These are phyloP conservation scores for Clavelina lepadiformis DNA, from an alignment of 23 tunicate species.

Conservation along the genomic window DNA sequence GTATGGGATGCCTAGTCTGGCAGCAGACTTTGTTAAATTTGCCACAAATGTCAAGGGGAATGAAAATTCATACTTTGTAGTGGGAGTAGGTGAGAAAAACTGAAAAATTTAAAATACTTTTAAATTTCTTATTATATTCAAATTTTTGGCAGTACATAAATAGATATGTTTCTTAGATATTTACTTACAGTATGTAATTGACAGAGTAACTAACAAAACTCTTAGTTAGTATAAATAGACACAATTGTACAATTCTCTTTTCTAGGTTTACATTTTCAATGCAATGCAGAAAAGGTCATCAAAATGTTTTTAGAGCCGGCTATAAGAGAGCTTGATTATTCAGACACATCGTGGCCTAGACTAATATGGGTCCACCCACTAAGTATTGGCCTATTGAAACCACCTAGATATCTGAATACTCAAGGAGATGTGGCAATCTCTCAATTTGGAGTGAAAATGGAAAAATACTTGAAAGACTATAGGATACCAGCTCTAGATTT, in stretches of 20 bases:
- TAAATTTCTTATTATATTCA: too few relatives aligned
- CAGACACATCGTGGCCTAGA: constrained; percentile 26
- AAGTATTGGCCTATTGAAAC: constrained; percentile 46
- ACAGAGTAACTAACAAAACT: too few relatives aligned
- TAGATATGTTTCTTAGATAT: too few relatives aligned
- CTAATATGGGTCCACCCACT: constrained; percentile 44
- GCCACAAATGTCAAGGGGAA: constrained; percentile 12
- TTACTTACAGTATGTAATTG: too few relatives aligned
- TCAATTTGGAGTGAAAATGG: neutral
- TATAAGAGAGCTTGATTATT: neutral
- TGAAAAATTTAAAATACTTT: too few relatives aligned
- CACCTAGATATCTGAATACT: constrained; percentile 19
- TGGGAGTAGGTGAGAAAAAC: constrained; percentile 41
- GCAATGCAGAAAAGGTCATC: constrained; percentile 6
- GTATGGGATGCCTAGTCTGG: constrained; percentile 10
- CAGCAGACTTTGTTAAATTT: constrained; percentile 14
- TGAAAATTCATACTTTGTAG: constrained; percentile 16
- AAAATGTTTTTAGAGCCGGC: constrained; percentile 32
- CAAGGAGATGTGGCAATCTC: constrained; percentile 46
- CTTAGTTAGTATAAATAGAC: neutral
- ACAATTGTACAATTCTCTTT: neutral
- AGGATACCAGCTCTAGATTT: constrained; percentile 27
- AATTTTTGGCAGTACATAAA: too few relatives aligned
- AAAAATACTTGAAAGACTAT: constrained; percentile 7
- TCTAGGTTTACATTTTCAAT: constrained; percentile 31